phyloP scores from a whole-genome alignment of 2,888 invertebrate genomes.

The Meta bourneti region DNA sequence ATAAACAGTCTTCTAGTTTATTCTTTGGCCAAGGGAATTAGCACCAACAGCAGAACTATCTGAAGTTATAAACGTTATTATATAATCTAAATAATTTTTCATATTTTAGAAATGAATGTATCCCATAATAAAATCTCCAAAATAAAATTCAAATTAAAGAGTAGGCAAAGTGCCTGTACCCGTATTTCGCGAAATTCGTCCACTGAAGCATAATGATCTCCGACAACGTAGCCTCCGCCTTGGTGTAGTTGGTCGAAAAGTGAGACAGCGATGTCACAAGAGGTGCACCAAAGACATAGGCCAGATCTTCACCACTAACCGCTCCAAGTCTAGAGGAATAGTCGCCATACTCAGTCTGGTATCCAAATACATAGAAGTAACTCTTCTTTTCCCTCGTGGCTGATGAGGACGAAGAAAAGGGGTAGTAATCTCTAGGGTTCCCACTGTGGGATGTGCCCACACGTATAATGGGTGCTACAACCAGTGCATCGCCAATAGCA shows the following conservation, averaged over 20 bases:
- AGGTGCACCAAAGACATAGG: conserved; percentile 95
- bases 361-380: conserved; percentile 93
- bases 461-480: conserved; percentile 93
- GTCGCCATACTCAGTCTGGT: conserved; percentile 93
- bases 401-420: conserved; percentile 94
- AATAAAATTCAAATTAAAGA: too few relatives aligned
- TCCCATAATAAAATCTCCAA: too few relatives aligned
- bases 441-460: conserved; percentile 92
- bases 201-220: conserved; percentile 91
- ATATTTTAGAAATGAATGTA: too few relatives aligned
- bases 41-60: too few relatives aligned
- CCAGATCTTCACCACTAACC: conserved; percentile 94
- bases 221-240: conserved; percentile 90
- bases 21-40: too few relatives aligned
- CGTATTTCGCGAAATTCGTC: conserved; percentile 94
- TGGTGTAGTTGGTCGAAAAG: conserved; percentile 91
- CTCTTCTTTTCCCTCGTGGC: conserved; percentile 85
- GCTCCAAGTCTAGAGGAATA: conserved; percentile 91
- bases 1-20: too few relatives aligned
- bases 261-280: conserved; percentile 90
- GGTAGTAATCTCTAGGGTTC: conserved; percentile 89
- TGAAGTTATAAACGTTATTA: too few relatives aligned
- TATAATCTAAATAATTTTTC: too few relatives aligned
- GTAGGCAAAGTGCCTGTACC: too few relatives aligned
- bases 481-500: conserved; percentile 94